These are phyloP conservation scores for Salvator merianae DNA, from an alignment of 2,113 vertebrate genomes.

Conservation along the genomic window DNA sequence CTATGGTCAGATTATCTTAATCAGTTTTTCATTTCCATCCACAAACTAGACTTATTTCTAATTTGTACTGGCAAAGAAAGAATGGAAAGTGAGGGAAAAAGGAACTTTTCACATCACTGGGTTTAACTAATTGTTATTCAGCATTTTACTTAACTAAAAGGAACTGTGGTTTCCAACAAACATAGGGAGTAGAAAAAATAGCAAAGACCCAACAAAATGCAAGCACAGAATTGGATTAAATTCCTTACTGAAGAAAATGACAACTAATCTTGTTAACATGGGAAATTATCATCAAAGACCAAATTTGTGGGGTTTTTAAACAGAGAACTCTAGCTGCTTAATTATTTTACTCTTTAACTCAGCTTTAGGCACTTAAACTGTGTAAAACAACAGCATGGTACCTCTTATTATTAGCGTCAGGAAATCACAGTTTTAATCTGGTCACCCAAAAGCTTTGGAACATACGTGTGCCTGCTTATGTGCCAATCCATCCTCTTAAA, in stretches of 20 bases:
- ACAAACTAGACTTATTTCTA: neutral
- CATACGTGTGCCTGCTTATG: neutral
- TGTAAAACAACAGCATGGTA: constrained; percentile 17
- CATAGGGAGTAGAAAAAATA: neutral
- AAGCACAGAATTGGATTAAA: constrained; percentile 11
- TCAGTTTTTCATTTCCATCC: neutral
- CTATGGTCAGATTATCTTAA: neutral
- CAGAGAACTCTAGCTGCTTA: neutral
- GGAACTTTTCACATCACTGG: neutral
- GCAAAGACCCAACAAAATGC: constrained; percentile 12
- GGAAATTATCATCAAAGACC: neutral
- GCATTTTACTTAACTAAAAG: constrained; percentile 26
- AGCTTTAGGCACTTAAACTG: neutral
- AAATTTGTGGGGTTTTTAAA: constrained; percentile 30
- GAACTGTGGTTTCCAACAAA: neutral
- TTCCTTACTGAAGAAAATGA: constrained; percentile 23
- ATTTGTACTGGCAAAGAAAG: neutral
- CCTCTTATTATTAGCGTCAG: neutral
- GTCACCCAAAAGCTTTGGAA: neutral
- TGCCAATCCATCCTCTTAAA: neutral
- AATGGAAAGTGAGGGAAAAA: neutral
- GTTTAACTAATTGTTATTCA: neutral
- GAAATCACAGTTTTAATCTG: neutral
- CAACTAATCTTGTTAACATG: neutral
- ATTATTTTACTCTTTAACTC: constrained; percentile 14